Evolutionary conservation across 1,140 invertebrate genomes (phyloP).

Genomic region (Lepidurus arcticus): DNA sequence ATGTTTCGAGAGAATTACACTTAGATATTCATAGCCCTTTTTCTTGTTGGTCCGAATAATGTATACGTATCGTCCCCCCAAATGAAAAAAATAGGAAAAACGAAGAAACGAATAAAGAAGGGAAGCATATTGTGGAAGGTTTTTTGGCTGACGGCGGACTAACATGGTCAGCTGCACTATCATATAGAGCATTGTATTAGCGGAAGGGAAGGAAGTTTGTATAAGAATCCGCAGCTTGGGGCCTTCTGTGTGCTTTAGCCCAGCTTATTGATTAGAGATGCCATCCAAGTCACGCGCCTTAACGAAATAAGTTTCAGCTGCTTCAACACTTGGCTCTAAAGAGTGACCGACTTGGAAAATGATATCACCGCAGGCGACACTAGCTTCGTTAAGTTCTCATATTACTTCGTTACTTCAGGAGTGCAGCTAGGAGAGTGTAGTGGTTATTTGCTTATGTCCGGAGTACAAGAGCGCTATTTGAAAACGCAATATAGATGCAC

Average conservation of each 20-base stretch:
- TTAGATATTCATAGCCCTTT: too few relatives aligned
- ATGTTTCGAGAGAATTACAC: too few relatives aligned
- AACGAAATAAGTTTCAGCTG: constrained; percentile 18
- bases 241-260: background rate
- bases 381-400: background rate
- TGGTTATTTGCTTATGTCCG: too few relatives aligned
- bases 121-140: too few relatives aligned
- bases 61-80: too few relatives aligned
- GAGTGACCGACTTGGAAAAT: constrained; percentile 8
- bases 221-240: background rate
- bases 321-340: background rate
- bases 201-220: background rate
- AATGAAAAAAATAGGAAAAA: too few relatives aligned
- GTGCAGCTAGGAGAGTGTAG: background rate
- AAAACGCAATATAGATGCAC: too few relatives aligned
- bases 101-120: too few relatives aligned
- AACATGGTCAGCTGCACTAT: too few relatives aligned
- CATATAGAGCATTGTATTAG: background rate
- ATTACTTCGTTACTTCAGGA: background rate
- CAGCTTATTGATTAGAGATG: constrained; percentile 7
- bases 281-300: constrained; percentile 17
- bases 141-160: too few relatives aligned
- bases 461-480: too few relatives aligned
- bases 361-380: background rate
- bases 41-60: too few relatives aligned